Evolutionary conservation across 2,888 invertebrate species (phyloP).

Genomic region (Caenorhabditis parvicauda): DNA sequence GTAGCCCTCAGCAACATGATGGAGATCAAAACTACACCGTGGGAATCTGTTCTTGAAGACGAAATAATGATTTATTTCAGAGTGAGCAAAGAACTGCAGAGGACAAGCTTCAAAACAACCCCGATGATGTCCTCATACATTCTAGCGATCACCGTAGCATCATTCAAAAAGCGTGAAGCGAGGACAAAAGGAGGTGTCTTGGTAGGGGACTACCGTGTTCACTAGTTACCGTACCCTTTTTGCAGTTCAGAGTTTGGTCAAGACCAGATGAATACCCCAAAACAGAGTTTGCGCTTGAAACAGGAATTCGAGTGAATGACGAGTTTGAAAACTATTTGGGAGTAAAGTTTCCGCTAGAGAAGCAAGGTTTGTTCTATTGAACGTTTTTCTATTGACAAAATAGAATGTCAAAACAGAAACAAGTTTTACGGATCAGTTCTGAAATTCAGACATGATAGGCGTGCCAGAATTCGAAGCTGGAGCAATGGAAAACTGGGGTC

Average conservation of each 20-base stretch:
- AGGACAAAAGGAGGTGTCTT: conserved; percentile 71
- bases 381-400: too few species aligned
- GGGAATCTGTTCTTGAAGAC: too few species aligned
- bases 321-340: conserved; percentile 77
- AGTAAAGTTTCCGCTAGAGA: conserved; percentile 80
- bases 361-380: too few species aligned
- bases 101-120: conserved; percentile 69
- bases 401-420: too few species aligned
- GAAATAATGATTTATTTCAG: too few species aligned
- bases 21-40: too few species aligned
- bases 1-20: conserved; percentile 11
- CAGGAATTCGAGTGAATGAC: conserved; percentile 67
- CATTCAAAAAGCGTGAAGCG: conserved; percentile 73
- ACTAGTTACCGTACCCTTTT: conserved; percentile 1
- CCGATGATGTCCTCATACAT: conserved; percentile 81
- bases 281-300: conserved; percentile 70
- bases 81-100: conserved; percentile 68
- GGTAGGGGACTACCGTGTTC: conserved; percentile 46
- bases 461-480: too few species aligned
- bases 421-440: too few species aligned
- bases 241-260: conserved; percentile 67
- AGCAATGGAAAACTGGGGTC: too few species aligned
- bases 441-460: too few species aligned
- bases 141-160: conserved; percentile 82
- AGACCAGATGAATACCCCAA: conserved; percentile 72